Conservation (phyloP, 2,888 invertebrate genomes). For the Drosophila limbata region DNA sequence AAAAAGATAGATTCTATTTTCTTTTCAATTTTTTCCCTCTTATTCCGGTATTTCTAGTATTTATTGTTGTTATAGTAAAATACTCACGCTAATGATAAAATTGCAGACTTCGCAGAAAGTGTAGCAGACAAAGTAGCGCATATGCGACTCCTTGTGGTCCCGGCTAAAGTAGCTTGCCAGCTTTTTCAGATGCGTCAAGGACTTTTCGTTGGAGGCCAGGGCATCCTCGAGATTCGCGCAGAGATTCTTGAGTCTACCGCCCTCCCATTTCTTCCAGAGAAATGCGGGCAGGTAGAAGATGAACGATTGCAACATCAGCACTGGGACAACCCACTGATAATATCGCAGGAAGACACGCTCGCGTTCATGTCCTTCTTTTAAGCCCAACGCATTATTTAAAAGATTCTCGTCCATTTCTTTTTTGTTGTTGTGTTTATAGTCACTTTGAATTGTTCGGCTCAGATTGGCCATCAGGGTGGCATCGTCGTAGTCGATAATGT, state of each 20-base stretch:
- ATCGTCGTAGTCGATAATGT: slow-evolving; percentile 85
- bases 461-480: slow-evolving; percentile 1
- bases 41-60: neutral
- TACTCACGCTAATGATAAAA: slow-evolving; percentile 90
- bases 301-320: slow-evolving; percentile 81
- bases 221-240: slow-evolving; percentile 81
- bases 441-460: slow-evolving; percentile 13
- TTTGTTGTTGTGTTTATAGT: slow-evolving; percentile 8
- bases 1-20: too few relatives aligned
- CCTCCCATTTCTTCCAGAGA: slow-evolving; percentile 84
- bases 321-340: slow-evolving; percentile 84
- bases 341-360: slow-evolving; percentile 82
- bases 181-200: slow-evolving; percentile 59
- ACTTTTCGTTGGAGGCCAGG: slow-evolving; percentile 66
- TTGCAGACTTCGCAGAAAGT: slow-evolving; percentile 91
- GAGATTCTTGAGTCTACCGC: slow-evolving; percentile 85
- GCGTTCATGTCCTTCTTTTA: slow-evolving; percentile 48
- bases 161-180: slow-evolving; percentile 78
- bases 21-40: too few relatives aligned
- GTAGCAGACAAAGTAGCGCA: slow-evolving; percentile 88
- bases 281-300: slow-evolving; percentile 83
- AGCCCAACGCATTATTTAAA: slow-evolving; percentile 33
- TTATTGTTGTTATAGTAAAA: neutral
- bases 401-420: slow-evolving; percentile 75
- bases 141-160: slow-evolving; percentile 80